Conservation (phyloP, 2,797 vertebrate genomes). For the Anabas testudineus region DNA sequence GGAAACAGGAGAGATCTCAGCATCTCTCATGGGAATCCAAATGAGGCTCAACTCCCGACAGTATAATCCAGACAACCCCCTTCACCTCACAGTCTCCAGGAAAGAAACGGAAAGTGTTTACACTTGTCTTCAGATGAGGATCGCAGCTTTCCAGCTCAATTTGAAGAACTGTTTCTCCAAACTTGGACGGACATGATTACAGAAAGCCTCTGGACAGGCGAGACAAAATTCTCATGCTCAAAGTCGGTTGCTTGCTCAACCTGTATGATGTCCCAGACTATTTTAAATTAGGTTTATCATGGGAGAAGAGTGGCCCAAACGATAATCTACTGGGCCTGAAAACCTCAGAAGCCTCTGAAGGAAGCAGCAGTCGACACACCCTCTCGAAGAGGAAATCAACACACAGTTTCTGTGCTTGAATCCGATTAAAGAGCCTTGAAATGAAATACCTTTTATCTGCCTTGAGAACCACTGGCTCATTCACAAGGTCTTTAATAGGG, state of each 20-base stretch:
- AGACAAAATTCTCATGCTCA: constrained; percentile 80
- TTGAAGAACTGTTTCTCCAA: constrained; percentile 78
- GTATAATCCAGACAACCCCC: constrained; percentile 73
- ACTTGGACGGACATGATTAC: constrained; percentile 62
- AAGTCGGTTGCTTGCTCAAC: constrained; percentile 79
- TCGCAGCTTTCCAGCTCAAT: constrained; percentile 49
- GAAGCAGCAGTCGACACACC: constrained; percentile 67
- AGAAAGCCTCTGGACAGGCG: constrained; percentile 48
- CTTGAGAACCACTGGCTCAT: constrained; percentile 81
- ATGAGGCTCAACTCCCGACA: constrained; percentile 74
- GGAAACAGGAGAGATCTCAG: constrained; percentile 70
- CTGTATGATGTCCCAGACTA: constrained; percentile 52
- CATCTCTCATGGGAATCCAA: constrained; percentile 75
- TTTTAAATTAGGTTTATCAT: constrained; percentile 65
- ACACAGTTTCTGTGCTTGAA: constrained; percentile 76
- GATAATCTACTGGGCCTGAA: constrained; percentile 52
- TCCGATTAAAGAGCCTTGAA: constrained; percentile 74
- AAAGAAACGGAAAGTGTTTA: constrained; percentile 63
- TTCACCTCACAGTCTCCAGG: constrained; percentile 69
- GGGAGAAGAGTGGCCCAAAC: constrained; percentile 61
- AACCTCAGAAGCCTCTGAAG: constrained; percentile 71
- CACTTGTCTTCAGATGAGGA: constrained; percentile 73
- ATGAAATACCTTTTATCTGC: constrained; percentile 76
- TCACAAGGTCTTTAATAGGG: constrained; percentile 82
- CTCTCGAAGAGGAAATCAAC: constrained; percentile 68